Evolutionary conservation across 2,113 vertebrate species (phyloP).

Genomic region (Drymodes brunneopygia): DNA sequence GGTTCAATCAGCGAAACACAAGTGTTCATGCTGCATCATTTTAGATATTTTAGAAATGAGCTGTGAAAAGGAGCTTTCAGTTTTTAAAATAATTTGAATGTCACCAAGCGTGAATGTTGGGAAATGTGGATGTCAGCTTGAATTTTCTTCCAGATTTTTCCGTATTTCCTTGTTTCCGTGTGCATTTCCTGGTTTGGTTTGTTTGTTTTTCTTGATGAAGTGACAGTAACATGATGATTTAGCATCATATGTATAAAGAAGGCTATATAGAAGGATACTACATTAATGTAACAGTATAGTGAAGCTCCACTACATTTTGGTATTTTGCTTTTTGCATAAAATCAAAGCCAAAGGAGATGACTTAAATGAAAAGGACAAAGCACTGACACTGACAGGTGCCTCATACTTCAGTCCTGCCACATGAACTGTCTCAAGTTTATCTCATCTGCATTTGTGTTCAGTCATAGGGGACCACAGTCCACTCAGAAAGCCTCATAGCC

Average conservation of each 20-base stretch:
- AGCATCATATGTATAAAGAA: neutral
- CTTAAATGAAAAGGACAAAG: neutral
- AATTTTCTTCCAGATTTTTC: neutral
- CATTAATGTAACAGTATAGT: neutral
- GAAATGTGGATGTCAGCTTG: neutral
- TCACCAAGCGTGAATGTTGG: neutral
- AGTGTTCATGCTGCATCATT: neutral
- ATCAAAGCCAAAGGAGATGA: neutral
- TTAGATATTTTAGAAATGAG: neutral
- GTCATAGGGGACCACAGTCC: neutral
- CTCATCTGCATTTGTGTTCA: neutral
- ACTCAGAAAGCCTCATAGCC: rapidly evolving
- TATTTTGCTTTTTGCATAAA: neutral
- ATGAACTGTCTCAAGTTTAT: neutral
- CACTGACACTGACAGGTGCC: too few species aligned
- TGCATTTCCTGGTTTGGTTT: neutral
- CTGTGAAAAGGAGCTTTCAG: neutral
- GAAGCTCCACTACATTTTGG: neutral
- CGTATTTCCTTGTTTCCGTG: neutral
- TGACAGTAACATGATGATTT: neutral
- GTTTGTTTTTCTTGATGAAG: neutral
- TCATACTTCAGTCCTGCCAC: neutral
- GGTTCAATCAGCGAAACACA: neutral
- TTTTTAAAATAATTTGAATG: neutral
- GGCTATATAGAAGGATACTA: neutral